These are phyloP conservation scores for Rhincodon typus DNA, from an alignment of 2,797 vertebrate genomes.

Conservation along the genomic window DNA sequence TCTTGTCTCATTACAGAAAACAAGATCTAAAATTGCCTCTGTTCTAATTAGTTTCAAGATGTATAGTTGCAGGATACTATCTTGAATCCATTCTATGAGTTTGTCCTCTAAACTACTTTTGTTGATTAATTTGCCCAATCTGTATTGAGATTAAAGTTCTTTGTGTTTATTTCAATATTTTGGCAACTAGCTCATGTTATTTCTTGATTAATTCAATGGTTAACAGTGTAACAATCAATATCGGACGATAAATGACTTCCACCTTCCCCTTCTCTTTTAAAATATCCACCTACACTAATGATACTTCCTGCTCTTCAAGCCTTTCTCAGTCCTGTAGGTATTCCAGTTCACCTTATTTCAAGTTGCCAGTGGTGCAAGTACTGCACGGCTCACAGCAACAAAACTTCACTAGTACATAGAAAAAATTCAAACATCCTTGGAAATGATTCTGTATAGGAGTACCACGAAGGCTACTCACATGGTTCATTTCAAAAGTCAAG, in stretches of 20 bases:
- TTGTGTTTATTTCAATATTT: not conserved
- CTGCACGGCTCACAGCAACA: not conserved
- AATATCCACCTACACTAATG: no score
- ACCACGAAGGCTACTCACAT: not conserved
- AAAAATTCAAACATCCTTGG: not conserved
- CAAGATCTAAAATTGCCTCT: not conserved
- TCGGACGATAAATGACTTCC: not conserved
- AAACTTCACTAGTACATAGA: no score
- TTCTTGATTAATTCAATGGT: not conserved
- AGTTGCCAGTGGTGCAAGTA: not conserved
- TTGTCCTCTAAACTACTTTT: not conserved
- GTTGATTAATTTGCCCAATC: not conserved
- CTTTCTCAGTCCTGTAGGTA: not conserved
- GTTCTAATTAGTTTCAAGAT: not conserved
- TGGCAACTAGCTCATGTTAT: not conserved
- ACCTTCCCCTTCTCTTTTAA: not conserved
- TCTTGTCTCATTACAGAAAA: not conserved
- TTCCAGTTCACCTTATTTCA: not conserved
- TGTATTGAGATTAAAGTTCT: not conserved
- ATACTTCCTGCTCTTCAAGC: no score
- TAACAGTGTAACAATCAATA: not conserved
- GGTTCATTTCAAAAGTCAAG: not conserved
- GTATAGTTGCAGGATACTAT: not conserved
- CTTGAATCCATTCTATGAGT: not conserved
- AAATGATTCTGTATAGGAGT: not conserved